Evolutionary conservation across 1,140 invertebrate species (phyloP).

Genomic region (Globodera rostochiensis): DNA sequence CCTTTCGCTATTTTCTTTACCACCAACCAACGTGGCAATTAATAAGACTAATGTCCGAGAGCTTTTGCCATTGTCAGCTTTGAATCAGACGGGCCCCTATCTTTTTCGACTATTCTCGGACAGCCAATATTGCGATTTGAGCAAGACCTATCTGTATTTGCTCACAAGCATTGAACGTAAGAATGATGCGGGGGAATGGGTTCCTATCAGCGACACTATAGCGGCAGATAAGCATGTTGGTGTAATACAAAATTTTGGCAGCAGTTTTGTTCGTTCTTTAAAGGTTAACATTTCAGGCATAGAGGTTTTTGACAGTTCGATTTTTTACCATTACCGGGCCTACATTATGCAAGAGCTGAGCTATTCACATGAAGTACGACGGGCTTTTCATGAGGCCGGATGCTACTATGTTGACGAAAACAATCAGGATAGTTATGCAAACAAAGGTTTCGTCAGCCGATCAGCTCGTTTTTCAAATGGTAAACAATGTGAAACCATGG

Average conservation of each 20-base stretch:
- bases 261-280: neutral
- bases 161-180: neutral
- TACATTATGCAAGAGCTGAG: constrained; percentile 7
- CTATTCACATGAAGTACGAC: neutral
- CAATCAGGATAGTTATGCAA: neutral
- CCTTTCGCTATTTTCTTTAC: neutral
- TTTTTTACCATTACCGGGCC: neutral
- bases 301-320: neutral
- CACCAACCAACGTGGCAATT: constrained; percentile 9
- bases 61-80: neutral
- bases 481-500: neutral
- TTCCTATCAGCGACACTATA: neutral
- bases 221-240: neutral
- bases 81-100: constrained; percentile 18
- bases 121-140: neutral
- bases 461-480: neutral
- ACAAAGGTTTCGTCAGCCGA: neutral
- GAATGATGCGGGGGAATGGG: neutral
- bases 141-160: neutral
- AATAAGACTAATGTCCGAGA: neutral
- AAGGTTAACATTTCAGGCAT: neutral
- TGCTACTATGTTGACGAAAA: neutral
- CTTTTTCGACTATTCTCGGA: constrained; percentile 6
- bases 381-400: neutral
- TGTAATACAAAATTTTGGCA: neutral